These are phyloP conservation scores for Platycheirus rosarum DNA, from an alignment of 2,888 invertebrate species.

Conservation along the genomic window DNA sequence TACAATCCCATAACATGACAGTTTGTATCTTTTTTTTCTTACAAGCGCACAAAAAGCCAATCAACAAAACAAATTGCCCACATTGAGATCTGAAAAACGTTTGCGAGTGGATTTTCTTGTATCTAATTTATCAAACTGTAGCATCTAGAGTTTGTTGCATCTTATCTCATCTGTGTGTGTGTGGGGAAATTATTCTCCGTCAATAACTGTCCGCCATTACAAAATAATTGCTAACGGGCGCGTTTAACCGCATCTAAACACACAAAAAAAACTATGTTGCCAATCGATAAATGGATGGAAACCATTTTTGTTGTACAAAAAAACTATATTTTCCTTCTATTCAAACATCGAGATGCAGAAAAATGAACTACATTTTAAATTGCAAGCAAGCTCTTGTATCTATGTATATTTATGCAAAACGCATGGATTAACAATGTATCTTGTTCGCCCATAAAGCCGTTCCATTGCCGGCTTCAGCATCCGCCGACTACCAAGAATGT, in stretches of 20 bases:
- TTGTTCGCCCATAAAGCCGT: constrained; percentile 5
- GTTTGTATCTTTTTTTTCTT: not conserved
- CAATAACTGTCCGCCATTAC: constrained; percentile 66
- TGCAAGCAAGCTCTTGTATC: constrained; percentile 50
- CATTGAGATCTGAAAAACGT: constrained; percentile 21
- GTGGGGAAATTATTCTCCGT: constrained; percentile 47
- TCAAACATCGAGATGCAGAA: constrained; percentile 7
- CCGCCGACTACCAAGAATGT: constrained; percentile 22
- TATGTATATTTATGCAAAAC: constrained; percentile 38
- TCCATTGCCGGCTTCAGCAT: not conserved
- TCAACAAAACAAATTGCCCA: constrained; percentile 60
- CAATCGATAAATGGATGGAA: constrained; percentile 51
- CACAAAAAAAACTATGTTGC: not conserved
- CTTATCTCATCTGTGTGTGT: constrained; percentile 67
- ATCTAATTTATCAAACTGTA: constrained; percentile 40
- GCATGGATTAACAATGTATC: constrained; percentile 47
- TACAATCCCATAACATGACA: constrained; percentile 13
- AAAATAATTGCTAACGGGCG: constrained; percentile 69
- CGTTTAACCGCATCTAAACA: constrained; percentile 27
- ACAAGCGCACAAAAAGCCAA: constrained; percentile 34
- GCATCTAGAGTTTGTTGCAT: constrained; percentile 48
- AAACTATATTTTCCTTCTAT: constrained; percentile 8
- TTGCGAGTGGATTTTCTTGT: constrained; percentile 61
- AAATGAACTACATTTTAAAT: constrained; percentile 47
- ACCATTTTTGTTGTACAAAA: constrained; percentile 54